phyloP scores from a whole-genome alignment of 2,888 invertebrate species.

The Saturnia japonica region DNA sequence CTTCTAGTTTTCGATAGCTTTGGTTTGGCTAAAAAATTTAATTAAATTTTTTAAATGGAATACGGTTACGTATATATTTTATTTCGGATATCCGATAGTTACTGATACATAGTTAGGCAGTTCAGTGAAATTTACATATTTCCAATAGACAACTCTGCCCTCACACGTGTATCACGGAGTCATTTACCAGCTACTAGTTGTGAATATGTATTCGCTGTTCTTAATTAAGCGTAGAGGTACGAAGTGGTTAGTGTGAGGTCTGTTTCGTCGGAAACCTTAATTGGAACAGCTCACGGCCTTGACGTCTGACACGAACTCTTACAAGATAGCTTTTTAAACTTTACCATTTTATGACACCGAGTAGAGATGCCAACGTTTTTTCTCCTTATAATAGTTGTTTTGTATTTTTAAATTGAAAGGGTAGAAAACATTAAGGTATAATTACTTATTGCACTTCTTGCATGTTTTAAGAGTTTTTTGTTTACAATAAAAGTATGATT shows the following conservation, averaged over 20 bases:
- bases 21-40: too few species aligned
- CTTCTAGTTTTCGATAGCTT: not conserved
- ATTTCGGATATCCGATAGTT: too few species aligned
- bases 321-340: not conserved
- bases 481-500: too few species aligned
- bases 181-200: not conserved
- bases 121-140: not conserved
- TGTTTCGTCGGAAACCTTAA: conserved; percentile 3
- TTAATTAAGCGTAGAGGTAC: not conserved
- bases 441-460: too few species aligned
- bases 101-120: too few species aligned
- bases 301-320: conserved; percentile 4
- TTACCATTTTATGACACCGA: not conserved
- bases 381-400: too few species aligned
- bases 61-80: too few species aligned
- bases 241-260: not conserved
- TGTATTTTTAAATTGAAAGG: too few species aligned
- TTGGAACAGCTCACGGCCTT: not conserved
- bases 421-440: too few species aligned
- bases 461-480: too few species aligned
- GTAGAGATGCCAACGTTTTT: not conserved
- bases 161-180: not conserved
- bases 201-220: not conserved
- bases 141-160: not conserved
- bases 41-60: too few species aligned